A percentile compares a stretch with the other conserved stretches of the same genome.
These are phyloP conservation scores for Drosophila greeni DNA, from an alignment of 2,888 invertebrate genomes.

Conservation along the genomic window DNA sequence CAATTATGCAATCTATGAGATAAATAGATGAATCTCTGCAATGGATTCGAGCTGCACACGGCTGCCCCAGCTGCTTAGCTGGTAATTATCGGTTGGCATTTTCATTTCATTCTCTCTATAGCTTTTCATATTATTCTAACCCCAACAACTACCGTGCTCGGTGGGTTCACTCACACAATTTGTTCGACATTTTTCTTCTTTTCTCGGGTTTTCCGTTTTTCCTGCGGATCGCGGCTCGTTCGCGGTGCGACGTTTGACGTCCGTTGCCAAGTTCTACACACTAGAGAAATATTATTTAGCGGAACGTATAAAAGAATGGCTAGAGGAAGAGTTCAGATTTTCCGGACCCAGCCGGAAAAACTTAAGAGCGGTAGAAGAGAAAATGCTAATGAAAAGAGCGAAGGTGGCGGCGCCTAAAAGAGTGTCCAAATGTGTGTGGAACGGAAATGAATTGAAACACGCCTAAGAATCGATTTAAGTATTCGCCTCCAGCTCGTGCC, in stretches of 20 bases:
- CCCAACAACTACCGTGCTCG: constrained; percentile 5
- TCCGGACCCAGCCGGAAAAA: constrained; percentile 64
- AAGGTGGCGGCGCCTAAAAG: constrained; percentile 4
- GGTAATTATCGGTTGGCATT: constrained; percentile 55
- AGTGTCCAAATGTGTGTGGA: constrained; percentile 30
- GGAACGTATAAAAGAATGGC: constrained; percentile 31
- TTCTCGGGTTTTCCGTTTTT: constrained; percentile 30
- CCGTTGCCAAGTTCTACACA: constrained; percentile 70
- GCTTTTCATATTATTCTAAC: constrained; percentile 22
- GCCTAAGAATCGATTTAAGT: constrained; percentile 32
- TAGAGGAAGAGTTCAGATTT: constrained; percentile 44
- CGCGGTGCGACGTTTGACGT: constrained; percentile 57
- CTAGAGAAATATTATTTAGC: constrained; percentile 65
- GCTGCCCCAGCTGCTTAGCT: constrained; percentile 26
- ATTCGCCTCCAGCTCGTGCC: constrained; percentile 22
- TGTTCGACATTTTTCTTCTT: constrained; percentile 60
- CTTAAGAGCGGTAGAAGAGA: constrained; percentile 26
- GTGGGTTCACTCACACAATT: constrained; percentile 57
- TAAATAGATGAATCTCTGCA: constrained; percentile 41
- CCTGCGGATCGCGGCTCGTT: constrained; percentile 48
- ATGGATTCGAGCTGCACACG: constrained; percentile 19
- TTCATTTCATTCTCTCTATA: constrained; percentile 27
- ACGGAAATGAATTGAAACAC: constrained; percentile 56
- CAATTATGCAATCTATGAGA: constrained; percentile 68
- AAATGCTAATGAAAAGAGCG: constrained; percentile 9